These are phyloP conservation scores for Formica aserva DNA, from an alignment of 2,888 invertebrate species.

Conservation along the genomic window DNA sequence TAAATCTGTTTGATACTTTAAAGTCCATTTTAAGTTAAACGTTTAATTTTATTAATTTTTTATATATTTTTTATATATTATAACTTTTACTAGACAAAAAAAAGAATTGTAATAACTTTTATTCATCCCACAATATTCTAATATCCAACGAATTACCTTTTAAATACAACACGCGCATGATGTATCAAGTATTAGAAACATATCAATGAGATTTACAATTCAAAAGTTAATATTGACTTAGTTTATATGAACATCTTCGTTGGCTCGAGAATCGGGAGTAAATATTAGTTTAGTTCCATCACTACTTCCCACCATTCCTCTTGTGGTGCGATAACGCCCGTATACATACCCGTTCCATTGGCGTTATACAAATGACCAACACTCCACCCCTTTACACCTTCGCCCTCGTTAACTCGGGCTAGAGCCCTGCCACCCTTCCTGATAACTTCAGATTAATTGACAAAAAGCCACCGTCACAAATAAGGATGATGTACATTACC, in stretches of 20 bases:
- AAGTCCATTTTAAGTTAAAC: neutral
- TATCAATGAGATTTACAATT: conserved; percentile 26
- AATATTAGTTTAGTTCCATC: conserved; percentile 51
- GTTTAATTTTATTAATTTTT: neutral
- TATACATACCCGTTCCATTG: conserved; percentile 67
- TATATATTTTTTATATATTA: neutral
- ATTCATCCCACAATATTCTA: neutral
- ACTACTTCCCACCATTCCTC: conserved; percentile 14
- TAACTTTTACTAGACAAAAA: neutral
- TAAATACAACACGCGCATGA: neutral
- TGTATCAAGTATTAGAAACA: neutral
- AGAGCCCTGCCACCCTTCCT: conserved; percentile 40
- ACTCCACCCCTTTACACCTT: conserved; percentile 55
- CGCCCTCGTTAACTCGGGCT: conserved; percentile 15
- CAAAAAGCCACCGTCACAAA: conserved; percentile 73
- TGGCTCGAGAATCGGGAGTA: conserved; percentile 43
- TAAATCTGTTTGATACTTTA: neutral
- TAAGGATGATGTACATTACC: conserved; percentile 62
- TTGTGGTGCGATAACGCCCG: conserved; percentile 71
- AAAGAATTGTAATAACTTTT: neutral
- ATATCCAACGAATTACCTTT: neutral
- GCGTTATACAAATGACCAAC: conserved; percentile 78
- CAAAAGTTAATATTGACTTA: conserved; percentile 45
- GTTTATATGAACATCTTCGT: conserved; percentile 50
- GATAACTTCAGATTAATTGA: conserved; percentile 79